A percentile compares a stretch with the other conserved stretches of the same genome.
Conservation (phyloP, 2,797 vertebrate species). For the Glossophaga mutica region DNA sequence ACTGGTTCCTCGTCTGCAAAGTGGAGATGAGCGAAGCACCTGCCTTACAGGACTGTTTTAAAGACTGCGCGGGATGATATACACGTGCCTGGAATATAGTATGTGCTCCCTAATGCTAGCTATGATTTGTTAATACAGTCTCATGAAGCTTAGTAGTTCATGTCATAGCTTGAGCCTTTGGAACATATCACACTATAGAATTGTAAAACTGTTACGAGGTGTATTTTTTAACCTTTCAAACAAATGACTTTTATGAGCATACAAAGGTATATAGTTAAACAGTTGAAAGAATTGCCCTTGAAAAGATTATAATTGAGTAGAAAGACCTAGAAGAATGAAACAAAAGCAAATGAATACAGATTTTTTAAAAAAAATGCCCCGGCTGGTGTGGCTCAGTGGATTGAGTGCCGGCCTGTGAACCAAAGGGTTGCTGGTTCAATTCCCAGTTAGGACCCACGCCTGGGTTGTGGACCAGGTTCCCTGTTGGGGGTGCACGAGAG, state of each 20-base stretch:
- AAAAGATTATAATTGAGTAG: background rate
- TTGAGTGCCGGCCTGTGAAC: too few species aligned
- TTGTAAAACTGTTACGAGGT: background rate
- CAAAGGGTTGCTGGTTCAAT: too few species aligned
- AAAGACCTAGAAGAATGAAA: constrained; percentile 9
- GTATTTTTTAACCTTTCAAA: background rate
- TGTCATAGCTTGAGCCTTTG: background rate
- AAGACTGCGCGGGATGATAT: background rate
- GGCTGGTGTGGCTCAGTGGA: too few species aligned
- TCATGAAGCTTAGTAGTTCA: background rate
- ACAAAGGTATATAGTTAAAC: background rate
- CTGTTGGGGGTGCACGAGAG: too few species aligned
- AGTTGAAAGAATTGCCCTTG: background rate
- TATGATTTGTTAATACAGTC: constrained; percentile 13
- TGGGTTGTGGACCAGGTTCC: too few species aligned
- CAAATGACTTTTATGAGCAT: background rate
- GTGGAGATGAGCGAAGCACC: background rate
- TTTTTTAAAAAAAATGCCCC: background rate
- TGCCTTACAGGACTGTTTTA: background rate
- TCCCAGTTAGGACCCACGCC: too few species aligned
- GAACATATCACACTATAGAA: background rate
- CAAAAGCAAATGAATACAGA: background rate
- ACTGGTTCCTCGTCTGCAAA: background rate
- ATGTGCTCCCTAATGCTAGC: background rate
- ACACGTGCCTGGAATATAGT: background rate